phyloP scores from a whole-genome alignment of 2,797 vertebrate genomes.

The Melanotaenia boesemani region DNA sequence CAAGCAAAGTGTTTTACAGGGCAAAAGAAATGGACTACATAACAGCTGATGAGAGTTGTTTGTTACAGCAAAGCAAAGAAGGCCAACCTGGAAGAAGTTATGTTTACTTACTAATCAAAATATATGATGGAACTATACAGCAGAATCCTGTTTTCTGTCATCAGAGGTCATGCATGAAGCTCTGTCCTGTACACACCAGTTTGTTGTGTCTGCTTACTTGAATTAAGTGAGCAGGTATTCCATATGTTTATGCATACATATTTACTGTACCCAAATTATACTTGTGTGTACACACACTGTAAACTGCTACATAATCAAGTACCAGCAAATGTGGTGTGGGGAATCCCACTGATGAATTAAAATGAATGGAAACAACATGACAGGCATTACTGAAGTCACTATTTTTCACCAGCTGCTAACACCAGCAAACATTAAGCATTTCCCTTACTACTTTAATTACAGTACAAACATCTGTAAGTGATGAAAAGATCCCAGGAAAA shows the following conservation, averaged over 20 bases:
- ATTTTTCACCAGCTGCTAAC: not conserved
- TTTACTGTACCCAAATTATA: not conserved
- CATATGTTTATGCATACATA: not conserved
- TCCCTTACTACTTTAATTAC: not conserved
- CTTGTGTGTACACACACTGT: not conserved
- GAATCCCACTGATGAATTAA: not conserved
- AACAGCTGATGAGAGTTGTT: not conserved
- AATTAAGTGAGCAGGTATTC: not conserved
- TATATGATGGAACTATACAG: not conserved
- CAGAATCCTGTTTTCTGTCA: not conserved
- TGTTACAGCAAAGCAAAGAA: not conserved
- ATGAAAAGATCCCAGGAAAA: not conserved
- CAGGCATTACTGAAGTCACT: slow-evolving; percentile 6
- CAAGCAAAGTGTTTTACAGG: not conserved
- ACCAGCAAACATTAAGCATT: not conserved
- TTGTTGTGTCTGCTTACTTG: not conserved
- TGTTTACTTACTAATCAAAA: not conserved
- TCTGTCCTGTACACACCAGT: not conserved
- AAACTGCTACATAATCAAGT: slow-evolving; percentile 20
- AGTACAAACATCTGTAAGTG: not conserved
- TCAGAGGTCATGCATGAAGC: not conserved
- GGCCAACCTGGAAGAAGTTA: not conserved
- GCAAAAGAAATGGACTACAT: not conserved
- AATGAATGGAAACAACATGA: slow-evolving; percentile 7
- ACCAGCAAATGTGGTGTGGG: not conserved